Base-by-base conservation (phyloP, 2,797 vertebrate genomes). In the Erethizon dorsatum region DNA sequence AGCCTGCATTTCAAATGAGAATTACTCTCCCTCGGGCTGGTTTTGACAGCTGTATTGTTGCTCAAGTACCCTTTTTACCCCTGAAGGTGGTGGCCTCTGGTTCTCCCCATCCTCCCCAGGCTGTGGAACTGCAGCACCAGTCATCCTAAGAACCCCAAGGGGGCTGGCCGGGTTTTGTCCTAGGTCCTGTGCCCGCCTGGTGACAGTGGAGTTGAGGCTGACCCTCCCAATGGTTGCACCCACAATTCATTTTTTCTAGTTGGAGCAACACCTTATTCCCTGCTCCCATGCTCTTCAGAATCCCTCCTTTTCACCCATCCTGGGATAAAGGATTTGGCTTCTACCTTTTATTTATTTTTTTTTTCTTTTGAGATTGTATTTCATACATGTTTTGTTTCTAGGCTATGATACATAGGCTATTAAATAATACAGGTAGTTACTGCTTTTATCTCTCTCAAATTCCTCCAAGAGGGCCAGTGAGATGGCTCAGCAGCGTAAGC, bases 271-370 rank as follows among this genome's bases (percentile, higher is more conserved):
- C 26, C 45, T 61, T 41, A 28, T 37, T n/a, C 61, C 88, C 86
- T n/a, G 11, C 14, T 8, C 45, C 75, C 8, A 2, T 20, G 28
- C 31, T 85, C 56, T n/a, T 5, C 12, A 63, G 50, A 95, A 2
- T 45, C 52, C 47, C 22, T 95, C 50, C 47, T 83, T 82, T 96
- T 52, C 57, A 88, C 57, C 65, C 67, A 79, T 85, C 37, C 61
- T n/a, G 7, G 56, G 75, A 86, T 88, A 85, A 61, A 65, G 17
- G 65, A 77, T 85, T 65, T 59, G 41, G 37, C 50, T 87, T 91
- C 50, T 85, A 20, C n/a, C 37, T 41, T 41, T 41, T 41, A 41
- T 41, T 41, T 41, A 41, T 91, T 33, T 13, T 37, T 20, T 24
- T 93, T 50, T 2, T 41, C 24, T 54, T 50, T 28, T 41, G 41